phyloP scores from a whole-genome alignment of 2,113 vertebrate species.

The Bubo bubo region DNA sequence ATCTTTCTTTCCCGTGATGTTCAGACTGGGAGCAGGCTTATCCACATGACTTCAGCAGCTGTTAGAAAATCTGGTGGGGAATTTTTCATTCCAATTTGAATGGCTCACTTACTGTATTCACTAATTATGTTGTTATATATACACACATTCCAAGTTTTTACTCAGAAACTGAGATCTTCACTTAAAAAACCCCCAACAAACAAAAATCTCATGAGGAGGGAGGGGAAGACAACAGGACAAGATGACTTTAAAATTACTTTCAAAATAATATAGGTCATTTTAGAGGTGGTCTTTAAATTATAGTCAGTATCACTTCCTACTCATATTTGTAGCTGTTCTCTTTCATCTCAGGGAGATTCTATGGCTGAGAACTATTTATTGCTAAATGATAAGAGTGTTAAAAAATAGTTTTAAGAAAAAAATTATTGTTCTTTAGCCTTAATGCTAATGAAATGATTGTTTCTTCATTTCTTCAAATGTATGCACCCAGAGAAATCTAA shows the following conservation, averaged over 20 bases:
- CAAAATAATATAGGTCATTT: not conserved
- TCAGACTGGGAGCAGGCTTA: constrained; percentile 21
- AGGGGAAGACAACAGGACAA: not conserved
- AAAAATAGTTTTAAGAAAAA: not conserved
- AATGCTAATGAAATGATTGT: not conserved
- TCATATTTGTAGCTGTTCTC: not conserved
- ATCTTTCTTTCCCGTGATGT: constrained; percentile 34
- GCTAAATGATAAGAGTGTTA: not conserved
- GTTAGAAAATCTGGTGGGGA: constrained; percentile 23
- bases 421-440: not conserved
- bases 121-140: constrained; percentile 6
- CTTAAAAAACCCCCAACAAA: not conserved
- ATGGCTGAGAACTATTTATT: not conserved
- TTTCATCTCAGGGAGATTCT: not conserved
- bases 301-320: not conserved
- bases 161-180: not conserved
- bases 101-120: constrained; percentile 7
- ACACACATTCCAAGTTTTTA: not conserved
- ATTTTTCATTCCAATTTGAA: constrained; percentile 20
- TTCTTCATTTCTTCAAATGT: not conserved
- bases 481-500: not conserved
- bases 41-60: constrained; percentile 37
- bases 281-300: not conserved
- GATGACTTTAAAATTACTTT: not conserved
- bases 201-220: not conserved